Evolutionary conservation across 2,888 invertebrate genomes (phyloP), one percentile per base, ranked within the genome.

Genomic region (Blastobasis lacticolella): DNA sequence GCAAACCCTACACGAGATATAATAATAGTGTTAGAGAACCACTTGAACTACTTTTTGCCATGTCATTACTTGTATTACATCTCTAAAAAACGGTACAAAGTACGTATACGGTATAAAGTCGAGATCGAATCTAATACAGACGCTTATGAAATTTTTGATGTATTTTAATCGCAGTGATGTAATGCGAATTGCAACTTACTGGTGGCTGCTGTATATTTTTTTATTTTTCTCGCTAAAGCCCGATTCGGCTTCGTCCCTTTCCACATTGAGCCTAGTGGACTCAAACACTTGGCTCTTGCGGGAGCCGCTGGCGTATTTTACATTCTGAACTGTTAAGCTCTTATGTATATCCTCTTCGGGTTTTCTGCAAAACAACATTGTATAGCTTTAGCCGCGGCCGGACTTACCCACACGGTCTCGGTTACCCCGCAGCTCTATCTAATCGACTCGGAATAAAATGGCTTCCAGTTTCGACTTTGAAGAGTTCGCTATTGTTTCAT

Each of bases 241-340:
- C 38, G 92, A 90, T 49, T 94, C 94, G 72, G 92, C 91, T 77
- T 94, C 94, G 66, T 94, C 94, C 67, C 92, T 90, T 60, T 94
- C 94, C 57, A 93, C 91, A 51, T 92, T 92, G 84, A 91, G 92
- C 66, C 92, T 80, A 56, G 92, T 91, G 53, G 93, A 91, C 78
- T 93, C 94, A 69, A 94, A 94, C 59, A 93, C 91, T 69, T 93
- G 89, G 63, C 90, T 91, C 81, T 93, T 90, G 74, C 89, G 80
- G 69, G 83, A 81, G 70, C 71, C 80, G 75, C 73, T 80, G 54
- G 82, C 85, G 60, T 83, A 83, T 79, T 84, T 83, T 63, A 81
- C 75, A 69, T 73, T 83, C 75, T 80, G 84, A 76, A 86, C 75
- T 64, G 82, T 81, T 67, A 84, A 79, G 75, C 71, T 82, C 73